Evolutionary conservation across 1,140 invertebrate species (phyloP), one percentile per base, ranked within the genome.

Genomic region (Drosophila cardini): DNA sequence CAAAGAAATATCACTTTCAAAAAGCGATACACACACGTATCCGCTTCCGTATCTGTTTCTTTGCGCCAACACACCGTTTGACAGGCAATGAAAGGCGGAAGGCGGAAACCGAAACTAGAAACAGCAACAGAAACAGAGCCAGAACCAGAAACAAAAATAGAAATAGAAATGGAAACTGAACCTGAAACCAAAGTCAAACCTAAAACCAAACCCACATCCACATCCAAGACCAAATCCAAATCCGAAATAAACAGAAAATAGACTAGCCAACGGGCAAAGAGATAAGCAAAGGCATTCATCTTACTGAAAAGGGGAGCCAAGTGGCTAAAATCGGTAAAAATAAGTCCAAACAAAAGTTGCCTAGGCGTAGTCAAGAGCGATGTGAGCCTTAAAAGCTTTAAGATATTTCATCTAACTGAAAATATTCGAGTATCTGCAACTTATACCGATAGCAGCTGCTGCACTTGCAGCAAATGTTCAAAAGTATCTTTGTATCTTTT

Each of bases 211-310:
- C 18, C 26, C 16, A 38, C 5, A 42, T n/a, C 36, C 34, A 55
- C 36, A 72, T 16, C 21, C 30, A 18, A 69, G 50, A 36, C 36
- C 38, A 57, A 53, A 62, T 62, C 40, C 32, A 38, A 70, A 60
- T 57, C 40, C 50, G 57, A 63, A 52, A 62, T 50, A 62, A 62
- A 46, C 32, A 62, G 48, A 42, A 69, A 76, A 77, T 69, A 78
- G 74, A 52, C 62, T 67, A 32, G 67, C 72, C 68, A 64, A 45
- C 68, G 67, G 67, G 73, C 72, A 76, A 65, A 62, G 36, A 74
- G 87, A 90, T 90, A 90, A 90, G 87, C 83, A 64, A 80, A 83
- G 58, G 83, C 87, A 90, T 90, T 90, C 82, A 90, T 90, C 87
- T 90, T 90, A 67, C 62, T 69, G 57, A 73, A 30, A 9, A 43